Conservation (phyloP, 2,888 invertebrate species). For the Epinotia nisella region DNA sequence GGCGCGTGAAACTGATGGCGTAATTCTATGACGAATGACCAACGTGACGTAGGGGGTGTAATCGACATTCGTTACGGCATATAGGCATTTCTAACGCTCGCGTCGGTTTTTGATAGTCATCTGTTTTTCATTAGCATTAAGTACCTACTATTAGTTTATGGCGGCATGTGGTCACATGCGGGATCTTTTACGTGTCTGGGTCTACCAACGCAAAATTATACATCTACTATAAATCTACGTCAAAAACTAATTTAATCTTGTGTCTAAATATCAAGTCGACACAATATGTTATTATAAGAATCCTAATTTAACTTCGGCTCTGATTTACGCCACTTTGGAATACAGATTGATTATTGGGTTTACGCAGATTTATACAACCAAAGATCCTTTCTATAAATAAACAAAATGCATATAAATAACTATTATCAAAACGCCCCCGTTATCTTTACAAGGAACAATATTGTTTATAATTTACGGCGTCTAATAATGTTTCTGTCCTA, state of each 20-base stretch:
- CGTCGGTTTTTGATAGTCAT: slow-evolving; percentile 18
- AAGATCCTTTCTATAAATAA: slow-evolving; percentile 37
- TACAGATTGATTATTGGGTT: no score
- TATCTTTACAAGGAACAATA: slow-evolving; percentile 41
- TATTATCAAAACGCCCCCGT: slow-evolving; percentile 24
- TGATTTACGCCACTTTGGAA: not conserved
- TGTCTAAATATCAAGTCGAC: not conserved
- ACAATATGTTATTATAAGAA: not conserved
- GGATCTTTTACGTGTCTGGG: not conserved
- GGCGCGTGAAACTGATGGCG: slow-evolving; percentile 46
- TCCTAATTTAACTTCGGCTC: not conserved
- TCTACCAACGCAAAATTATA: slow-evolving; percentile 14
- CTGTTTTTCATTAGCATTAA: slow-evolving; percentile 32
- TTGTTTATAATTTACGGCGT: slow-evolving; percentile 32
- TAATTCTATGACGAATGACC: slow-evolving; percentile 25
- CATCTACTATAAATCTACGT: not conserved
- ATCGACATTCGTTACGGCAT: slow-evolving; percentile 23
- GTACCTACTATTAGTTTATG: slow-evolving; percentile 26
- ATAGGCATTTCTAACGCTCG: slow-evolving; percentile 2
- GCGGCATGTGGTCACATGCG: slow-evolving; percentile 29
- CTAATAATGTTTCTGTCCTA: slow-evolving; percentile 40
- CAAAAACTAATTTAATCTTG: not conserved
- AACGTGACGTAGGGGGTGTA: slow-evolving; percentile 36
- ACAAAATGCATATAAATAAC: slow-evolving; percentile 28
- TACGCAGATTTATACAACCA: not conserved